These are phyloP conservation scores for Darevskia mixta DNA, from an alignment of 2,797 vertebrate genomes.

Conservation along the genomic window DNA sequence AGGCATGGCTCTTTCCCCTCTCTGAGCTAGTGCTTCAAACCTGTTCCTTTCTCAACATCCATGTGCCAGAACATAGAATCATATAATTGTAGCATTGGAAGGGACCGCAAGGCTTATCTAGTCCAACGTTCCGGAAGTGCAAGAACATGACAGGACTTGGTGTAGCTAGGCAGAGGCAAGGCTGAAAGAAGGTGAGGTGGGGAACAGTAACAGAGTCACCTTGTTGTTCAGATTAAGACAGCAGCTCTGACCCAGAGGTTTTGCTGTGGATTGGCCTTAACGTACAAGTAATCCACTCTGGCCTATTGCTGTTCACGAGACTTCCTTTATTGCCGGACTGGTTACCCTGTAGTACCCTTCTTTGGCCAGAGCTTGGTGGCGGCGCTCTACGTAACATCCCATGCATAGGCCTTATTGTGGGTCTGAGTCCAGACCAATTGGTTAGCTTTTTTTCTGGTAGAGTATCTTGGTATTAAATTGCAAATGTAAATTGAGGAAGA, in stretches of 20 bases:
- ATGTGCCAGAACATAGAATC: too few relatives aligned
- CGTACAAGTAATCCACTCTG: not conserved
- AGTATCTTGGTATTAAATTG: not conserved
- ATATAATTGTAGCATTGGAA: too few relatives aligned
- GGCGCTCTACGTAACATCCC: not conserved
- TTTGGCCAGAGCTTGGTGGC: not conserved
- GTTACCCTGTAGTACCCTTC: not conserved
- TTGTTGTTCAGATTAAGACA: not conserved
- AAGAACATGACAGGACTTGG: not conserved
- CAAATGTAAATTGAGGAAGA: not conserved
- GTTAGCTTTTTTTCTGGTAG: not conserved
- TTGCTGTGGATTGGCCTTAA: not conserved
- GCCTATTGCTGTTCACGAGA: not conserved
- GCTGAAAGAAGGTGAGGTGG: not conserved
- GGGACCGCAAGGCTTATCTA: too few relatives aligned
- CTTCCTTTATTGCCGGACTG: not conserved
- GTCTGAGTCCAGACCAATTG: not conserved
- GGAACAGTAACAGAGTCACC: not conserved
- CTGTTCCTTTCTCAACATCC: rapidly evolving
- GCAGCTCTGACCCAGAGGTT: not conserved
- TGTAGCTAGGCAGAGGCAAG: not conserved
- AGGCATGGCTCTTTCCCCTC: not conserved
- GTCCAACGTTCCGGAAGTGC: too few relatives aligned
- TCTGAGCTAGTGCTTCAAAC: not conserved
- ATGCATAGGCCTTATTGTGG: not conserved